Percentiles rank a stretch among this genome's conserved stretches.
phyloP scores from a whole-genome alignment of 1,140 invertebrate genomes.

The Aphelinus atriplicis region DNA sequence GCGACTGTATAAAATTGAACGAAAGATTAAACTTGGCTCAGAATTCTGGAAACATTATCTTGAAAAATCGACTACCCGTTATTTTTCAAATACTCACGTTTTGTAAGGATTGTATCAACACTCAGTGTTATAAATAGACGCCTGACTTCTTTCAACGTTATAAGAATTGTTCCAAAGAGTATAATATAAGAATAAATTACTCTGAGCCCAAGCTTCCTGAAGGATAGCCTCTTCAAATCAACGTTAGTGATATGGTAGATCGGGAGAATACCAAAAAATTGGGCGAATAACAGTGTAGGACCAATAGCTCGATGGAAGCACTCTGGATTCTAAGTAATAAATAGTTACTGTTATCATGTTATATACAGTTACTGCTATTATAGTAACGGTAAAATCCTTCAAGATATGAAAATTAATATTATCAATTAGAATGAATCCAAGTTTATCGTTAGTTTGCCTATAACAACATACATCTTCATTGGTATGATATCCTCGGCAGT shows the following conservation, averaged over 20 bases:
- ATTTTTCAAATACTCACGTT: conserved; percentile 48
- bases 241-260: conserved; percentile 46
- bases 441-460: too few relatives aligned
- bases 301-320: conserved; percentile 57
- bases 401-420: too few relatives aligned
- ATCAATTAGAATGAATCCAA: too few relatives aligned
- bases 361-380: too few relatives aligned
- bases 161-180: conserved; percentile 40
- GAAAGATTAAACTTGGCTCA: too few relatives aligned
- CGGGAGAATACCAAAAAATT: conserved; percentile 60
- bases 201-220: conserved; percentile 45
- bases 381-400: too few relatives aligned
- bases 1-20: too few relatives aligned
- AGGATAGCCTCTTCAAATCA: conserved; percentile 48
- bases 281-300: conserved; percentile 51
- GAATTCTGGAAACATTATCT: too few relatives aligned
- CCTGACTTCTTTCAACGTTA: conserved; percentile 49
- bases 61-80: too few relatives aligned
- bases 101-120: conserved; percentile 46
- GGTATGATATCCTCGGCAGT: too few relatives aligned
- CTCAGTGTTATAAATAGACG: conserved; percentile 59
- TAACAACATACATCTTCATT: too few relatives aligned
- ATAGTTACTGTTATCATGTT: too few relatives aligned
- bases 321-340: conserved; percentile 50
- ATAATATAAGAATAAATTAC: conserved; percentile 48